These are phyloP conservation scores for Coturnix japonica DNA, from an alignment of 2,113 vertebrate species.

Conservation along the genomic window DNA sequence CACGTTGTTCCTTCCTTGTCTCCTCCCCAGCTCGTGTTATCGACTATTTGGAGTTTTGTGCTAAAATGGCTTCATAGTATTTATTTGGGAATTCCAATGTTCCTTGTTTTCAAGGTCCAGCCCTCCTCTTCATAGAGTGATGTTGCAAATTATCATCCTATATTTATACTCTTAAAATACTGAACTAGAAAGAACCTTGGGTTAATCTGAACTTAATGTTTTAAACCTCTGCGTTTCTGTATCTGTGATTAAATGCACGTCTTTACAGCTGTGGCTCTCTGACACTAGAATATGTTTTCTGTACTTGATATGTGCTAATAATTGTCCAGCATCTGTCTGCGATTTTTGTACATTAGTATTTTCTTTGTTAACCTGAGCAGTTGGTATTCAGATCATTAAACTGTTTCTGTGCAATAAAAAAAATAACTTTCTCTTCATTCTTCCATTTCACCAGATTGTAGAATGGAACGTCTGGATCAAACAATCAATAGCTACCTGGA, in stretches of 20 bases:
- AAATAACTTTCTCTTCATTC: slow-evolving; percentile 38
- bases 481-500: slow-evolving; percentile 89
- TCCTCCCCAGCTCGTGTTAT: background rate
- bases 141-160: background rate
- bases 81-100: background rate
- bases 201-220: background rate
- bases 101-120: background rate
- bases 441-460: slow-evolving; percentile 76
- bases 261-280: background rate
- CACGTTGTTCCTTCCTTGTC: background rate
- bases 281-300: background rate
- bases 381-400: background rate
- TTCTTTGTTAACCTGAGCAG: background rate
- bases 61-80: background rate
- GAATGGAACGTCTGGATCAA: slow-evolving; percentile 91
- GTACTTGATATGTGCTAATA: background rate
- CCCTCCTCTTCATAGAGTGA: background rate
- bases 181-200: background rate
- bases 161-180: background rate
- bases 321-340: background rate
- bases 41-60: background rate
- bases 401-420: background rate
- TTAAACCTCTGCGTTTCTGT: background rate
- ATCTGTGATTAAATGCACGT: background rate
- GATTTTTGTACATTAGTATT: background rate